Conservation (phyloP, 1,140 invertebrate genomes). For the Zaprionus kolodkinae region DNA sequence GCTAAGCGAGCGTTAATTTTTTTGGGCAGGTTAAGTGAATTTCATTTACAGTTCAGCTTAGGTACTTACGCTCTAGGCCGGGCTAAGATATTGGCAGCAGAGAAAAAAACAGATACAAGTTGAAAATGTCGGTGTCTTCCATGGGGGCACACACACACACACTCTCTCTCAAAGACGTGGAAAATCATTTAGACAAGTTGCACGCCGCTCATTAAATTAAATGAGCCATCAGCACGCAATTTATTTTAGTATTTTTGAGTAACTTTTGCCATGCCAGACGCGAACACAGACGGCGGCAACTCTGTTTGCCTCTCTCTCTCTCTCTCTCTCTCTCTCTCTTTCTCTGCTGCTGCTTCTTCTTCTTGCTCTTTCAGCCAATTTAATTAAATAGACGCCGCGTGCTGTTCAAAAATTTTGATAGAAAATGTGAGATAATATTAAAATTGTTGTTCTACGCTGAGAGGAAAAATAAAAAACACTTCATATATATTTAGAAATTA, state of each 20-base stretch:
- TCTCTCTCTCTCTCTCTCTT: not conserved
- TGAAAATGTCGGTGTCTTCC: constrained; percentile 24
- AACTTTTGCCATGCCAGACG: constrained; percentile 63
- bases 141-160: constrained; percentile 8
- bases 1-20: constrained; percentile 73
- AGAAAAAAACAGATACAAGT: constrained; percentile 20
- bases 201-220: constrained; percentile 84
- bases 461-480: not conserved
- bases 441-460: constrained; percentile 28
- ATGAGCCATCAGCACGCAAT: constrained; percentile 84
- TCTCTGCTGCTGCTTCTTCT: not conserved
- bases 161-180: constrained; percentile 51
- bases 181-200: constrained; percentile 84
- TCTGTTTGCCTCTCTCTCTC: constrained; percentile 16
- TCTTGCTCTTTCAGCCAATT: constrained; percentile 41
- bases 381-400: constrained; percentile 57
- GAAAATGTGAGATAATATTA: constrained; percentile 55
- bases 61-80: not conserved
- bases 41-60: constrained; percentile 18
- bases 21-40: constrained; percentile 59
- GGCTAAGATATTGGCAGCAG: not conserved
- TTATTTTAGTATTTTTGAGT: constrained; percentile 84
- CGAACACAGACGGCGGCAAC: constrained; percentile 22
- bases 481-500: constrained; percentile 39
- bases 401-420: constrained; percentile 50